Conservation (phyloP, 2,888 invertebrate species). For the Caenorhabditis auriculariae region DNA sequence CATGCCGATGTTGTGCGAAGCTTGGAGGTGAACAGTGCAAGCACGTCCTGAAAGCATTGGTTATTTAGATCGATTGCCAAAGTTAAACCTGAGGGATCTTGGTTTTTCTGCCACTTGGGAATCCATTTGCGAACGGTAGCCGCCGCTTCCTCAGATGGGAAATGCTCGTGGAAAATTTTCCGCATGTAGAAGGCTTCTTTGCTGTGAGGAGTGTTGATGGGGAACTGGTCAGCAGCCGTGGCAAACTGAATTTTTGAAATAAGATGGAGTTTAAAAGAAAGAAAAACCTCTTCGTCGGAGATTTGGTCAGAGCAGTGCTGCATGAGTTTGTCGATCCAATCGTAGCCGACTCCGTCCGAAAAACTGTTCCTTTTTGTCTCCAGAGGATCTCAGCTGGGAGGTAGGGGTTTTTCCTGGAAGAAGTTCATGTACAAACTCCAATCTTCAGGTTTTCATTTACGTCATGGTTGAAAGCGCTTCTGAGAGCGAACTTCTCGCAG, state of each 20-base stretch:
- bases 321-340: constrained; percentile 63
- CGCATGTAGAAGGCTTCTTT: constrained; percentile 68
- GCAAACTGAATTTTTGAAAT: constrained; percentile 50
- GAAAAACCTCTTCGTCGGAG: constrained; percentile 63
- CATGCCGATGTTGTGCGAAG: too few relatives aligned
- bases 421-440: constrained; percentile 13
- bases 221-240: constrained; percentile 60
- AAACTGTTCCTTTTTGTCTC: constrained; percentile 83
- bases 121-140: constrained; percentile 57
- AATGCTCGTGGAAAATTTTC: constrained; percentile 65
- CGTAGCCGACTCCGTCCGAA: constrained; percentile 67
- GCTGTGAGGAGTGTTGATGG: constrained; percentile 66
- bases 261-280: background rate
- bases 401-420: constrained; percentile 67
- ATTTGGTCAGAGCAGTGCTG: constrained; percentile 61
- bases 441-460: constrained; percentile 9
- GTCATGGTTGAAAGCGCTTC: constrained; percentile 76
- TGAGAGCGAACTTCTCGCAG: constrained; percentile 81
- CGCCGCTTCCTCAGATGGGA: constrained; percentile 62
- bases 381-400: constrained; percentile 84
- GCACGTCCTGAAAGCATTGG: too few relatives aligned
- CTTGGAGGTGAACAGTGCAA: too few relatives aligned
- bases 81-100: constrained; percentile 50
- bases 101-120: constrained; percentile 61
- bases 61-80: too few relatives aligned